These are phyloP conservation scores for Gnatocerus cornutus DNA, from an alignment of 2,888 invertebrate genomes.

Conservation along the genomic window DNA sequence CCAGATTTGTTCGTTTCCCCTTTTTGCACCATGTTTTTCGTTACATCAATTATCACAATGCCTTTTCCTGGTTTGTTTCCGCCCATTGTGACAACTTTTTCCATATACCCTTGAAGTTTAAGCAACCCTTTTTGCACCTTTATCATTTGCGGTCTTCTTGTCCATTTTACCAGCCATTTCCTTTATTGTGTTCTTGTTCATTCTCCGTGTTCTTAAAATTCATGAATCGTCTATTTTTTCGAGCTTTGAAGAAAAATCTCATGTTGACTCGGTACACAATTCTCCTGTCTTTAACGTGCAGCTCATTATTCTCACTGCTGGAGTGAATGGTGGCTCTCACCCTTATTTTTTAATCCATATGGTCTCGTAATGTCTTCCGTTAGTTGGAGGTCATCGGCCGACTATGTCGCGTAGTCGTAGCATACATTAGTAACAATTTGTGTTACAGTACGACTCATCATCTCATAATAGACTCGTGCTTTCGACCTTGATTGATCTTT, in stretches of 20 bases:
- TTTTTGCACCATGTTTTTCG: constrained; percentile 5
- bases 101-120: not conserved
- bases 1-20: not conserved
- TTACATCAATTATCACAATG: constrained; percentile 17
- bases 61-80: constrained; percentile 10
- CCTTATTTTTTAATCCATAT: constrained; percentile 33
- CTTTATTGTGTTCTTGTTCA: constrained; percentile 15
- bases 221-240: constrained; percentile 1
- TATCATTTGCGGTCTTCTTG: constrained; percentile 11
- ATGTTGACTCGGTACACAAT: constrained; percentile 1
- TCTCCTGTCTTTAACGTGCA: not conserved
- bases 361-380: constrained; percentile 30
- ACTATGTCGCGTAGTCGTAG: constrained; percentile 22
- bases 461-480: constrained; percentile 15
- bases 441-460: constrained; percentile 29
- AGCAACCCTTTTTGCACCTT: constrained; percentile 5
- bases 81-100: not conserved
- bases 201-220: not conserved
- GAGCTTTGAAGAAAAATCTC: not conserved
- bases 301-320: constrained; percentile 1
- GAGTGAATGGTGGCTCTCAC: constrained; percentile 8
- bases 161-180: constrained; percentile 14
- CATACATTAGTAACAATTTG: constrained; percentile 28
- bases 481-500: constrained; percentile 28
- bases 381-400: constrained; percentile 37